phyloP scores from a whole-genome alignment of 2,113 vertebrate genomes.

The Agapornis roseicollis region DNA sequence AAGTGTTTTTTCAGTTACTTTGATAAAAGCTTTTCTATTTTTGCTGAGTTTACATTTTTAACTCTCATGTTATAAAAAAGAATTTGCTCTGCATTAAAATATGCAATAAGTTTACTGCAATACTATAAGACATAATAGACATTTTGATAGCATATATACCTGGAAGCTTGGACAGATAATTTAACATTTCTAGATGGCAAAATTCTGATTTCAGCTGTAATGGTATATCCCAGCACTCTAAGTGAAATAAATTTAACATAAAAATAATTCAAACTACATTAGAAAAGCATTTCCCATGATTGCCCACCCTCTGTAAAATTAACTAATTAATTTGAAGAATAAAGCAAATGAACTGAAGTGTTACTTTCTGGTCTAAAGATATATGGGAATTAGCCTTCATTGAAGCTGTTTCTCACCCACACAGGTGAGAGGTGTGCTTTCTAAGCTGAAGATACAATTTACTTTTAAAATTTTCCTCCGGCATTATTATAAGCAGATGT shows the following conservation, averaged over 20 bases:
- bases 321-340: neutral
- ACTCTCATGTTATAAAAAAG: neutral
- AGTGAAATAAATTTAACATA: neutral
- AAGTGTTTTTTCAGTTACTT: neutral
- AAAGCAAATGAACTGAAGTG: neutral
- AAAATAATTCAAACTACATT: neutral
- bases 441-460: neutral
- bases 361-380: neutral
- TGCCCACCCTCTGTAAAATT: neutral
- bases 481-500: neutral
- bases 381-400: neutral
- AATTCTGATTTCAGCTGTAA: neutral
- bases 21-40: neutral
- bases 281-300: neutral
- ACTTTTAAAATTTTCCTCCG: neutral
- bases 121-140: neutral
- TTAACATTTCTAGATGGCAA: neutral
- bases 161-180: neutral
- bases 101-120: neutral
- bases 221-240: neutral
- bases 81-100: neutral
- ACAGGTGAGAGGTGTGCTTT: neutral
- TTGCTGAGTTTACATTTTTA: neutral
- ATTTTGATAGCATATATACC: neutral
- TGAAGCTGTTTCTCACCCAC: neutral